Percentiles rank a stretch among this genome's conserved stretches.
These are phyloP conservation scores for Aythya baeri DNA, from an alignment of 2,113 vertebrate genomes.

Conservation along the genomic window DNA sequence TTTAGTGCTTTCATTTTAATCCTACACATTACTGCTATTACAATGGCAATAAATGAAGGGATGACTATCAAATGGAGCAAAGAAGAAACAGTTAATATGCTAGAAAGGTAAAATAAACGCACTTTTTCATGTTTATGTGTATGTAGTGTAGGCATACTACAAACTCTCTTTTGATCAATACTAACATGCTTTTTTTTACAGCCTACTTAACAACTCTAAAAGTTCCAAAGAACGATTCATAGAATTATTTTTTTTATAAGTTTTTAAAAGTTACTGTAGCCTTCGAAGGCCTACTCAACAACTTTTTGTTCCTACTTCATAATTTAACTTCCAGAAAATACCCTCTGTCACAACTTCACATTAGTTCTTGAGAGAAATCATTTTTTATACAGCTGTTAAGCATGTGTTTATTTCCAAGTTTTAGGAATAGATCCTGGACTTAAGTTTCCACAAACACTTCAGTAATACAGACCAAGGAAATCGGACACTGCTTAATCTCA, in stretches of 20 bases:
- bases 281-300: constrained; percentile 6
- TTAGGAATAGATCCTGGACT: neutral
- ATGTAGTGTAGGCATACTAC: neutral
- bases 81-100: constrained; percentile 51
- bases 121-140: neutral
- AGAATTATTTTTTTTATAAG: neutral
- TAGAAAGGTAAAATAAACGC: constrained; percentile 59
- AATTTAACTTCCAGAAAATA: neutral
- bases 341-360: neutral
- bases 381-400: neutral
- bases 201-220: neutral
- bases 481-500: neutral
- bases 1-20: constrained; percentile 77
- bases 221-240: neutral
- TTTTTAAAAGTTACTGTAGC: constrained; percentile 2
- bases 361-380: neutral
- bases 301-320: neutral
- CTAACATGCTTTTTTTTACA: neutral
- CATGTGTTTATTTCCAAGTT: neutral
- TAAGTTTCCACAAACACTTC: neutral
- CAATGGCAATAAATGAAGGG: constrained; percentile 61
- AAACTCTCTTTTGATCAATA: neutral
- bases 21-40: constrained; percentile 53
- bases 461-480: neutral
- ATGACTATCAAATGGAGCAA: constrained; percentile 66